Conservation (phyloP, 2,113 vertebrate genomes). For the Leptobrachium leishanense region DNA sequence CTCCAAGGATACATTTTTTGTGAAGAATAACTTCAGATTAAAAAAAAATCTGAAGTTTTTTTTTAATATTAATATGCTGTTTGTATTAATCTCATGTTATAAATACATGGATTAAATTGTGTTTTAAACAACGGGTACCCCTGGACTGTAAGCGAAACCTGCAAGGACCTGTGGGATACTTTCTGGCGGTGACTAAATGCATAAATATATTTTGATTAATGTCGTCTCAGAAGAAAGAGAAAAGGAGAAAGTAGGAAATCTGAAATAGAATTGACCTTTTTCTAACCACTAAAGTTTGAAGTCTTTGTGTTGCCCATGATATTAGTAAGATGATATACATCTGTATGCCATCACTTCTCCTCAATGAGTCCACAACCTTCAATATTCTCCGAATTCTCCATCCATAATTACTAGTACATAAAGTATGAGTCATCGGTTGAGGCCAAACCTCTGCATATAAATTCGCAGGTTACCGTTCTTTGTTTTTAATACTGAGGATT, state of each 20-base stretch:
- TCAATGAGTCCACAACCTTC: constrained; percentile 53
- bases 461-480: constrained; percentile 56
- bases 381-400: constrained; percentile 54
- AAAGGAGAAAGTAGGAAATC: constrained; percentile 12
- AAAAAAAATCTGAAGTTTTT: no score
- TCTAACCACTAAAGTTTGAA: constrained; percentile 50
- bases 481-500: constrained; percentile 57
- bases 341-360: constrained; percentile 59
- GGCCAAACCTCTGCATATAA: constrained; percentile 61
- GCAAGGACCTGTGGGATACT: background rate
- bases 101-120: no score
- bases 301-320: constrained; percentile 53
- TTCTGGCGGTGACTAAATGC: background rate
- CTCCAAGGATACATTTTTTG: no score
- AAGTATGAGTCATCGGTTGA: constrained; percentile 58
- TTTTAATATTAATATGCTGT: no score
- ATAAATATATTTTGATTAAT: constrained; percentile 40
- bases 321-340: constrained; percentile 57
- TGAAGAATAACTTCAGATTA: no score
- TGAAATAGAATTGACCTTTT: constrained; percentile 53
- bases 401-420: constrained; percentile 60
- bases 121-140: no score
- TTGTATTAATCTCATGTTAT: no score
- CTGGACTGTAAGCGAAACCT: background rate
- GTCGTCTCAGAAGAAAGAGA: background rate